Evolutionary conservation across 2,888 invertebrate species (phyloP), one percentile per base, ranked within the genome.

Genomic region (Diplolepis rosae): DNA sequence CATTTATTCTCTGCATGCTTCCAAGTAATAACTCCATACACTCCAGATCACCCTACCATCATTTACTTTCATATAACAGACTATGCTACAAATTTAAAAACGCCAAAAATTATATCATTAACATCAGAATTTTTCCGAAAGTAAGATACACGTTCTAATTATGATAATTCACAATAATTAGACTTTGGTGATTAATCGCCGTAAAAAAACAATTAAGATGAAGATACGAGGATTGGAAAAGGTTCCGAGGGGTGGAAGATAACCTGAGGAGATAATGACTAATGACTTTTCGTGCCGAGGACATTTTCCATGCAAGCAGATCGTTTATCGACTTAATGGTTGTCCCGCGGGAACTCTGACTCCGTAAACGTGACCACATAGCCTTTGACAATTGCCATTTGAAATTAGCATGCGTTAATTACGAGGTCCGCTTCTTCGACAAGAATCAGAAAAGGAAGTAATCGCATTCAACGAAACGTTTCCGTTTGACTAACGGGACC

Each of bases 401-500:
- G 22, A 35, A 56, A 56, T 56, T 35, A 24, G 56, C 22, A 35
- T 35, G 35, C 35, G 56, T 56, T 56, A 56, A 56, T 56, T 56
- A 39, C 32, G 28, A 52, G 52, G 30, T 6, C 28, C 24, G 7
- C 28, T 22, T 13, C 18, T n/a, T 15, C 35, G 39, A 61, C 61
- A 39, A 61, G 39, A 35, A 61, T 61, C 22, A 32, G 35, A 39
- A 35, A 24, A 39, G 35, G 61, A 56, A 56, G 35, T 56, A 35
- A 56, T 56, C 32, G 56, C 56, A 22, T 56, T 56, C 56, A 24
- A 56, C 24, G 32, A 35, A 22, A 22, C 35, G 61, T 61, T 61
- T 61, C 61, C 61, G 61, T 39, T 61, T 24, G 61, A 39, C 35
- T 61, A 61, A 61, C 61, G 61, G 61, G 22, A 61, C 35, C 39